Evolutionary conservation across 1,140 invertebrate genomes (phyloP).

Genomic region (Drosophila littoralis): DNA sequence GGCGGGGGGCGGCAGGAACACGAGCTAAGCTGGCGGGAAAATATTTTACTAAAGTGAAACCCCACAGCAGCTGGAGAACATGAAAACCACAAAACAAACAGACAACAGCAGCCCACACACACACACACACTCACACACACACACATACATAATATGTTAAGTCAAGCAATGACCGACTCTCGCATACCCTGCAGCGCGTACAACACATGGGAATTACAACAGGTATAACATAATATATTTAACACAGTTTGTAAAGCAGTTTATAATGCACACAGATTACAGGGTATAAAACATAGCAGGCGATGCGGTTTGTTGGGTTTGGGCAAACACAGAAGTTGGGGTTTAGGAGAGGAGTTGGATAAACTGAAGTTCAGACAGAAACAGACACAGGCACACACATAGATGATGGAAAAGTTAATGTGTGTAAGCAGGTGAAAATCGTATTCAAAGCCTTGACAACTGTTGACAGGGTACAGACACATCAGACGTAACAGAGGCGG

Average conservation of each 20-base stretch:
- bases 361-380: constrained; percentile 20
- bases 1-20: constrained; percentile 33
- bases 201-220: neutral
- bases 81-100: constrained; percentile 58
- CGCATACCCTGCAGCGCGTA: constrained; percentile 14
- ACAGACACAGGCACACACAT: constrained; percentile 13
- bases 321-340: neutral
- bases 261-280: neutral
- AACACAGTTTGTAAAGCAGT: neutral
- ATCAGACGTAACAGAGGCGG: constrained; percentile 7
- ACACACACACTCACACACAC: constrained; percentile 16
- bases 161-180: neutral
- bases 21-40: constrained; percentile 57
- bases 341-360: constrained; percentile 5
- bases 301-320: constrained; percentile 6
- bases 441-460: constrained; percentile 74
- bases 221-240: neutral
- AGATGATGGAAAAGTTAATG: constrained; percentile 39
- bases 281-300: constrained; percentile 5
- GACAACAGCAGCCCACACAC: constrained; percentile 25
- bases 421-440: constrained; percentile 70
- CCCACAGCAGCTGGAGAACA: constrained; percentile 66
- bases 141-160: constrained; percentile 3
- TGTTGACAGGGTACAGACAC: constrained; percentile 63
- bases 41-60: constrained; percentile 60